phyloP scores from a whole-genome alignment of 2,797 vertebrate genomes.

The Mastacembelus armatus region DNA sequence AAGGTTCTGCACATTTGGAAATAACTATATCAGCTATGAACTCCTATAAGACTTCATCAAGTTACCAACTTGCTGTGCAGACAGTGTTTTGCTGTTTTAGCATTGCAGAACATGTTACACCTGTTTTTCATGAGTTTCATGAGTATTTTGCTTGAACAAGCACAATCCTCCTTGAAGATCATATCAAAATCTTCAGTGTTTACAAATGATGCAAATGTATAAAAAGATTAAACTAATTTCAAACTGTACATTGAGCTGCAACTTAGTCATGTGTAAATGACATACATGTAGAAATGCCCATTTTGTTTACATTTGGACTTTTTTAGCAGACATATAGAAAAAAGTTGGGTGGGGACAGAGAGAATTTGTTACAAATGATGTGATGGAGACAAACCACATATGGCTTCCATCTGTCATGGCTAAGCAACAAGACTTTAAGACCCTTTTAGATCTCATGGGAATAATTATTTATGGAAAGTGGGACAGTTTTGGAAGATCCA shows the following conservation, averaged over 20 bases:
- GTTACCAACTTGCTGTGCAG: conserved; percentile 59
- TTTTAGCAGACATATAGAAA: conserved; percentile 8
- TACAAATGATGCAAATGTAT: not conserved
- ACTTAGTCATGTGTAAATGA: not conserved
- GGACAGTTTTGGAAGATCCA: conserved; percentile 63
- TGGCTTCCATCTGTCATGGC: conserved; percentile 71
- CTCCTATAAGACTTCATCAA: conserved; percentile 41
- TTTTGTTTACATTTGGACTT: conserved; percentile 41
- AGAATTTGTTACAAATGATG: conserved; percentile 61
- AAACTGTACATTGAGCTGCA: not conserved
- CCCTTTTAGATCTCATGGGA: conserved; percentile 47
- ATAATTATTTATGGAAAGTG: conserved; percentile 76
- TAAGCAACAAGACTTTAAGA: conserved; percentile 46
- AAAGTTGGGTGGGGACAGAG: conserved; percentile 32
- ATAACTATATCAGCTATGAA: conserved; percentile 35
- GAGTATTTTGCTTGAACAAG: not conserved
- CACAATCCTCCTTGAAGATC: not conserved
- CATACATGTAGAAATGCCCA: not conserved
- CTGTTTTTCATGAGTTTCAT: conserved; percentile 3
- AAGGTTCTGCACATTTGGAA: conserved; percentile 46
- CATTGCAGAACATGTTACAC: conserved; percentile 16
- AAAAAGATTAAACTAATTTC: not conserved
- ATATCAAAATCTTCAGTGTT: not conserved
- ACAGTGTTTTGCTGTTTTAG: conserved; percentile 4
- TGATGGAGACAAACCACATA: conserved; percentile 70